Percentiles rank a stretch among this genome's conserved stretches.
These are phyloP conservation scores for Pedicia rivosa DNA, from an alignment of 2,888 invertebrate genomes.

Conservation along the genomic window DNA sequence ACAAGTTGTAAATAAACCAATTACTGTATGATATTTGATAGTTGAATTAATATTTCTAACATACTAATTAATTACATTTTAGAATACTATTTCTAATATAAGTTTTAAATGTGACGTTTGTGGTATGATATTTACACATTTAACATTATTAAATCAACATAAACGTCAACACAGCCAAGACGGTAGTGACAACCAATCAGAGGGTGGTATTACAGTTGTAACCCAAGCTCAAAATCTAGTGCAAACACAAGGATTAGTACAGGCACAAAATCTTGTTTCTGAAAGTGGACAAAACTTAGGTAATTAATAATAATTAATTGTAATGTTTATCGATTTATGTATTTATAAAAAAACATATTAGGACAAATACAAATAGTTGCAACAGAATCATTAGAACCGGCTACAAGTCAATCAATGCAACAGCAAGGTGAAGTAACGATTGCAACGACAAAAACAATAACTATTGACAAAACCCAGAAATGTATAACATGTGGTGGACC, in stretches of 20 bases:
- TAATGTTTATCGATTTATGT: no score
- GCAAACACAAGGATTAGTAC: conserved; percentile 29
- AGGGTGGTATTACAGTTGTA: conserved; percentile 38
- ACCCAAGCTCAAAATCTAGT: conserved; percentile 29
- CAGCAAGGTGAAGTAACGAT: conserved; percentile 15
- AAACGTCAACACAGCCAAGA: conserved; percentile 60
- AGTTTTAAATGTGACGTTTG: conserved; percentile 82
- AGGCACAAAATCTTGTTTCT: conserved; percentile 28
- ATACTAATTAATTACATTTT: conserved; percentile 20
- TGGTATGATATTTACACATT: conserved; percentile 70
- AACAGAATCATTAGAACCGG: conserved; percentile 31
- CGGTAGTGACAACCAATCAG: conserved; percentile 35
- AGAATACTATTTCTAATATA: conserved; percentile 62
- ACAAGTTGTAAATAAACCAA: conserved; percentile 31
- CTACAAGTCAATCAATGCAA: conserved; percentile 12
- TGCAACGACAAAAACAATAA: conserved; percentile 34
- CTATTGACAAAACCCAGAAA: conserved; percentile 38
- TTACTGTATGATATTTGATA: conserved; percentile 22
- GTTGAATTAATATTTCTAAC: neutral
- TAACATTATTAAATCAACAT: conserved; percentile 69
- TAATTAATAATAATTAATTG: no score
- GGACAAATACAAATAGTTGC: conserved; percentile 43
- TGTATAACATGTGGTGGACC: conserved; percentile 42
- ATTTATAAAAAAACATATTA: no score
- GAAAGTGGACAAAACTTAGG: conserved; percentile 23